Percentiles rank a stretch among this genome's conserved stretches.
Conservation (phyloP, 1,140 invertebrate genomes). For the Drosophila equinoxialis region DNA sequence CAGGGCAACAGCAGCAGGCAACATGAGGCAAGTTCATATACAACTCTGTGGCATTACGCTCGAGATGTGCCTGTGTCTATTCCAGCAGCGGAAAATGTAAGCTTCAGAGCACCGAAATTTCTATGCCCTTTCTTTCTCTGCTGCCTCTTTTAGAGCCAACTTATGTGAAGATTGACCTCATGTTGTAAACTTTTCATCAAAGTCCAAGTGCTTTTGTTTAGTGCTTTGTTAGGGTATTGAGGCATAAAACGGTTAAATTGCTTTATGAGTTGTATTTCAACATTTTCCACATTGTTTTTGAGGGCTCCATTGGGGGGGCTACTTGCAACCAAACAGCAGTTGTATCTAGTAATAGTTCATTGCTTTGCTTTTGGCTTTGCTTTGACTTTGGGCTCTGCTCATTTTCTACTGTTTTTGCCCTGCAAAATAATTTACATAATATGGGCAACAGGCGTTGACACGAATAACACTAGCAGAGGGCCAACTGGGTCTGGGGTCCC, state of each 20-base stretch:
- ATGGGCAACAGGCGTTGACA: constrained; percentile 77
- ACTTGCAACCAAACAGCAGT: constrained; percentile 32
- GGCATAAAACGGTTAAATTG: constrained; percentile 78
- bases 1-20: constrained; percentile 62
- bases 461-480: constrained; percentile 49
- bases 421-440: constrained; percentile 78
- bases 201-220: not conserved
- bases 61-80: not conserved
- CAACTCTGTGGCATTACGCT: constrained; percentile 24
- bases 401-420: constrained; percentile 39
- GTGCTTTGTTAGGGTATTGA: not conserved
- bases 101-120: no score
- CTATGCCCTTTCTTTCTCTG: not conserved
- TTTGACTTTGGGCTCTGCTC: constrained; percentile 12
- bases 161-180: no score
- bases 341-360: constrained; percentile 4
- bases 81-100: constrained; percentile 24
- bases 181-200: not conserved
- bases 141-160: no score
- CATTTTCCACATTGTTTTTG: constrained; percentile 37
- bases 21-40: constrained; percentile 66
- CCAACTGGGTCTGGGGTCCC: not conserved
- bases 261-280: constrained; percentile 73
- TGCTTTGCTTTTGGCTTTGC: constrained; percentile 17
- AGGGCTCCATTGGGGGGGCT: constrained; percentile 67